Conservation (phyloP, 2,113 vertebrate species). For the Rutilus rutilus region DNA sequence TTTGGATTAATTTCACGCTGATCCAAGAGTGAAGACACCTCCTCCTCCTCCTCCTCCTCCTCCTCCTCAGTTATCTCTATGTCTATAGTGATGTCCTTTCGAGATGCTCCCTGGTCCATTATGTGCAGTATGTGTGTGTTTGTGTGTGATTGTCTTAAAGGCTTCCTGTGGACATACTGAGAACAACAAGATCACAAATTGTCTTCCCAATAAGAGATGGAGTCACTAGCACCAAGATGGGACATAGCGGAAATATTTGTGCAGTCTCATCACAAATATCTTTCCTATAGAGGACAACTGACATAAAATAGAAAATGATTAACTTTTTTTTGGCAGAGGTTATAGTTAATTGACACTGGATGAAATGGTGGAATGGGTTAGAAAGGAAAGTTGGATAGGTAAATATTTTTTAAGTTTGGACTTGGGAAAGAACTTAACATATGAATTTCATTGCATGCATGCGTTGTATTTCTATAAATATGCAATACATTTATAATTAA, state of each 20-base stretch:
- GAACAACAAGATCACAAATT: not conserved
- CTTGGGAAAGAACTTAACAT: not conserved
- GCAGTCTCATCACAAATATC: not conserved
- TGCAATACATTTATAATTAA: too few relatives aligned
- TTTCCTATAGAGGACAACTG: not conserved
- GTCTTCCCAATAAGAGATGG: constrained; percentile 23
- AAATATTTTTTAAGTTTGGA: not conserved
- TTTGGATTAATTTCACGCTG: constrained; percentile 12
- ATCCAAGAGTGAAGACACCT: constrained; percentile 16
- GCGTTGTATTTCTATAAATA: too few relatives aligned
- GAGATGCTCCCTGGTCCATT: constrained; percentile 42
- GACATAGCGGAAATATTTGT: constrained; percentile 65
- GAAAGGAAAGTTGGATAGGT: not conserved
- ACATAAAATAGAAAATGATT: not conserved
- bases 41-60: constrained; percentile 54
- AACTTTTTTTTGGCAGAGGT: not conserved
- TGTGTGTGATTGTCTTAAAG: constrained; percentile 17
- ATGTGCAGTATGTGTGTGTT: constrained; percentile 1
- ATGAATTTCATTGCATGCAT: not conserved
- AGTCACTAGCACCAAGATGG: constrained; percentile 65
- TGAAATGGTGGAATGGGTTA: not conserved
- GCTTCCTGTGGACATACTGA: constrained; percentile 9
- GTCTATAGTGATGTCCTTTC: constrained; percentile 48
- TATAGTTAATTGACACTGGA: not conserved
- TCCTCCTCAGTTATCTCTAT: constrained; percentile 52